Evolutionary conservation across 1,140 invertebrate genomes (phyloP).

Genomic region (Cydia pomonella): DNA sequence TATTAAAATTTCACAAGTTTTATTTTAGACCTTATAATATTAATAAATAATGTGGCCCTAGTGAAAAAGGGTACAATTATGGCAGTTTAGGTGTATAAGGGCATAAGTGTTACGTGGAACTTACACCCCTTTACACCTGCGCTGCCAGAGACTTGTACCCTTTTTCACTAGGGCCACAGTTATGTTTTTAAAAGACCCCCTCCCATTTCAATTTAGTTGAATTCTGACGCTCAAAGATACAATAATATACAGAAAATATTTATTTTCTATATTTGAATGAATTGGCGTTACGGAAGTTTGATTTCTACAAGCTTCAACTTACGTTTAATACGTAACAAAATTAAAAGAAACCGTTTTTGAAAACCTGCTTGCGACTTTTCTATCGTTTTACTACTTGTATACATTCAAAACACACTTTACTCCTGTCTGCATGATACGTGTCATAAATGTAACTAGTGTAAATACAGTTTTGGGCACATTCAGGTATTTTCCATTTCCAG

Average conservation of each 20-base stretch:
- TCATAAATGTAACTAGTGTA: constrained; percentile 26
- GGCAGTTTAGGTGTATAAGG: no score
- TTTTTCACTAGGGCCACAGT: no score
- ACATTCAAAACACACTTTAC: constrained; percentile 41
- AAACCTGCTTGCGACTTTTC: background rate
- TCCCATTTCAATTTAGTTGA: no score
- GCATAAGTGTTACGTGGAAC: no score
- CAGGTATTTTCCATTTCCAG: constrained; percentile 68
- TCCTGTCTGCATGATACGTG: constrained; percentile 21
- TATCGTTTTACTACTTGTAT: background rate
- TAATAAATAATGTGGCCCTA: no score
- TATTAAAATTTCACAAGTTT: no score
- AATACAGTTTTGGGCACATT: constrained; percentile 73
- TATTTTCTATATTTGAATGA: background rate
- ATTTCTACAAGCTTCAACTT: background rate
- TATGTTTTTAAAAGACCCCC: no score
- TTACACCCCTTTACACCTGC: no score
- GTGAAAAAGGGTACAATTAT: no score
- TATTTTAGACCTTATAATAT: no score
- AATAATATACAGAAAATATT: background rate
- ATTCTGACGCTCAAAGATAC: no score
- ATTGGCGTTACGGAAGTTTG: background rate
- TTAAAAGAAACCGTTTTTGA: background rate
- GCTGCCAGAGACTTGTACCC: no score
- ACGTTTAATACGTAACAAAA: background rate